Conservation (phyloP, 30 jellyfish, hydroid and myxozoan species). For the Turritopsis dohrnii region DNA sequence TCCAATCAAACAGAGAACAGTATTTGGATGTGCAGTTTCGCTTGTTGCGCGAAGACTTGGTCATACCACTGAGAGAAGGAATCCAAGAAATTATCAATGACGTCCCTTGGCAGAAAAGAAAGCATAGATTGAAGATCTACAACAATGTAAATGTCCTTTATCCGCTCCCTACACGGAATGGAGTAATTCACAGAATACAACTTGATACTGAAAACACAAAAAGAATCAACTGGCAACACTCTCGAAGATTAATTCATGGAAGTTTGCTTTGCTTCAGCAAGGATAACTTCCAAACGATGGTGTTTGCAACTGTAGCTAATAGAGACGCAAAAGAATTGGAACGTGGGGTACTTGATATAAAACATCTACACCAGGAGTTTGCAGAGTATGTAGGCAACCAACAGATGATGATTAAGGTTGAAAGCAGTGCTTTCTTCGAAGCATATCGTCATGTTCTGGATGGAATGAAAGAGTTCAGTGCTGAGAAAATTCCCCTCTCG, state of each 20-base stretch:
- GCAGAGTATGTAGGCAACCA: background rate
- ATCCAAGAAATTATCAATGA: slow-evolving; percentile 35
- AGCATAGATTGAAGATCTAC: slow-evolving; percentile 29
- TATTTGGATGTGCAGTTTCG: slow-evolving; percentile 59
- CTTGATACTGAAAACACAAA: slow-evolving; percentile 25
- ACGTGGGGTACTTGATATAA: slow-evolving; percentile 27
- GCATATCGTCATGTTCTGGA: slow-evolving; percentile 60
- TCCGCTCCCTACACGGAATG: slow-evolving; percentile 28
- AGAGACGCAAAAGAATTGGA: slow-evolving; percentile 36
- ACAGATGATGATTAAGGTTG: slow-evolving; percentile 36
- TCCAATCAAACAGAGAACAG: slow-evolving; percentile 54
- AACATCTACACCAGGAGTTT: slow-evolving; percentile 10
- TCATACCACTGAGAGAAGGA: slow-evolving; percentile 56
- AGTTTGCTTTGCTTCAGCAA: slow-evolving; percentile 44
- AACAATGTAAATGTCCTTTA: slow-evolving; percentile 27
- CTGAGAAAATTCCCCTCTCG: slow-evolving; percentile 34
- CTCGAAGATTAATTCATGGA: slow-evolving; percentile 46
- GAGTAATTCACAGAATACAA: slow-evolving; percentile 30
- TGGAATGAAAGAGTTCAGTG: slow-evolving; percentile 27
- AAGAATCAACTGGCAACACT: slow-evolving; percentile 39
- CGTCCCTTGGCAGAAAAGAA: slow-evolving; percentile 32
- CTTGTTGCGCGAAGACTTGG: slow-evolving; percentile 51
- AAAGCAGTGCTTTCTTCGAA: slow-evolving; percentile 55
- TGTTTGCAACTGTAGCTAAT: slow-evolving; percentile 56
- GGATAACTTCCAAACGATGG: slow-evolving; percentile 44